These are phyloP conservation scores for Chloroclysta siterata DNA, from an alignment of 2,888 invertebrate species.

Conservation along the genomic window DNA sequence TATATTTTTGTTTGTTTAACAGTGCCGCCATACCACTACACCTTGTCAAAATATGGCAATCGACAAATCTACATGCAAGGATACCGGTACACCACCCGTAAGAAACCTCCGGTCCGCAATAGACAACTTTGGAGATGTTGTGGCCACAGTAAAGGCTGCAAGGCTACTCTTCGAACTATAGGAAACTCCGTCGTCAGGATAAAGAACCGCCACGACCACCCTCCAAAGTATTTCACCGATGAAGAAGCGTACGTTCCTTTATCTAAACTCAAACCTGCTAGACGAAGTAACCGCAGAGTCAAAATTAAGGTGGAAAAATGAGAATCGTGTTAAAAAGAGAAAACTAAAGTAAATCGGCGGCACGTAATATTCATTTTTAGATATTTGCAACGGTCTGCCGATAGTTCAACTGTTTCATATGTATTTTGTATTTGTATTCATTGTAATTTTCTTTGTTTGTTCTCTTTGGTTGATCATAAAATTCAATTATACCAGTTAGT, in stretches of 20 bases:
- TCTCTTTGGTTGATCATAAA: no score
- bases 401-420: no score
- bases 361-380: no score
- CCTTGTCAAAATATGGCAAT: conserved; percentile 40
- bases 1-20: conserved; percentile 6
- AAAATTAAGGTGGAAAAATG: not conserved
- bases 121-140: conserved; percentile 34
- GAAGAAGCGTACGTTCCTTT: conserved; percentile 2
- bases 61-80: conserved; percentile 42
- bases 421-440: no score
- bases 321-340: not conserved
- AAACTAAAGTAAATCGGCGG: no score
- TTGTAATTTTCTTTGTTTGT: no score
- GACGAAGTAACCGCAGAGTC: not conserved
- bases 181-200: conserved; percentile 29
- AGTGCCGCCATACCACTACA: conserved; percentile 35
- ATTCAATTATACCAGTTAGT: no score
- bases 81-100: conserved; percentile 41
- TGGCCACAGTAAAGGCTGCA: conserved; percentile 40
- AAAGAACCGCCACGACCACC: conserved; percentile 41
- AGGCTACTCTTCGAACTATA: conserved; percentile 33
- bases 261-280: not conserved
- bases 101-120: not conserved
- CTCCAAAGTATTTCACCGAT: conserved; percentile 18
- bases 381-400: no score